Percentiles rank a stretch among this genome's conserved stretches.
phyloP scores from a whole-genome alignment of 2,113 vertebrate genomes.

The Ophthalmolycus amberensis region DNA sequence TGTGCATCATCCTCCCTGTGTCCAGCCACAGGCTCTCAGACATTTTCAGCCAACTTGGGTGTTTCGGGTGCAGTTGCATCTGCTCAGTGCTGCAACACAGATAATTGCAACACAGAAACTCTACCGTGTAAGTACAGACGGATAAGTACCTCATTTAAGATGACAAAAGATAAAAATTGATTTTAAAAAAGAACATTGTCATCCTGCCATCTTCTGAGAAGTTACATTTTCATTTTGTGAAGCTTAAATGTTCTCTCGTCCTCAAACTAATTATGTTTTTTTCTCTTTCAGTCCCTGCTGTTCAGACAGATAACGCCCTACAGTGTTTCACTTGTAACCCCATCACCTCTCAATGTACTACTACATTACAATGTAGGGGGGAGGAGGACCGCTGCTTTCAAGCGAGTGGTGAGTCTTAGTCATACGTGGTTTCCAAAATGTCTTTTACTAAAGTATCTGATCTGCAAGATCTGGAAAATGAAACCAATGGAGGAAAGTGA shows the following conservation, averaged over 20 bases:
- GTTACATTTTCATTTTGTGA: neutral
- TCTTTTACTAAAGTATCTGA: neutral
- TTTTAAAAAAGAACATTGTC: too few relatives aligned
- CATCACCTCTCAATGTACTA: fast-evolving
- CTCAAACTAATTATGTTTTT: neutral
- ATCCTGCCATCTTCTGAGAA: neutral
- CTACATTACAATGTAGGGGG: neutral
- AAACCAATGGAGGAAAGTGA: neutral
- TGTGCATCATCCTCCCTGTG: neutral
- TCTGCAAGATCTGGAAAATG: neutral
- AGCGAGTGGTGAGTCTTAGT: neutral
- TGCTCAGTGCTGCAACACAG: neutral
- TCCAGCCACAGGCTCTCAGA: neutral
- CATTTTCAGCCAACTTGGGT: neutral
- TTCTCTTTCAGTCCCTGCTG: conserved; percentile 1
- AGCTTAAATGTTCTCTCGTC: neutral
- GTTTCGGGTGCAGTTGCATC: fast-evolving
- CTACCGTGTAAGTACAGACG: neutral
- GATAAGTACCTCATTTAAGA: neutral
- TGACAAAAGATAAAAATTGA: neutral
- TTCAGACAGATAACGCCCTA: neutral
- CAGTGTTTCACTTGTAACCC: neutral
- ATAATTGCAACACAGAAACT: neutral
- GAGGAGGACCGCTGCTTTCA: conserved; percentile 7
- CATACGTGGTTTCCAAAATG: neutral